These are phyloP conservation scores for Diaphora mendica DNA, from an alignment of 2,888 invertebrate species.

Conservation along the genomic window DNA sequence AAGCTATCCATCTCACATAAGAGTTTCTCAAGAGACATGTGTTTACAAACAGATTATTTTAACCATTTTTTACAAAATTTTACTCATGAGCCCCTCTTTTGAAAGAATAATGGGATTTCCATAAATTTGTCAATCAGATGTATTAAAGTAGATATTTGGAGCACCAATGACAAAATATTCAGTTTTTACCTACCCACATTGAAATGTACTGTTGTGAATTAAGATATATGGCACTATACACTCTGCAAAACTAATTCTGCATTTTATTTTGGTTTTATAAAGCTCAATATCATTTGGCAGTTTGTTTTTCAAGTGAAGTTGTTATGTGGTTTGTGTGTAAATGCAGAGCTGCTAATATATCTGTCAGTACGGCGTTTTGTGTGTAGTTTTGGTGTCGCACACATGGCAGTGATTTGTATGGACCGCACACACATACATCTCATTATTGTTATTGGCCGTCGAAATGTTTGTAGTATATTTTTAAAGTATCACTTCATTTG, in stretches of 20 bases:
- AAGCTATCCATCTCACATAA: constrained; percentile 22
- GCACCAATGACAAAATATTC: constrained; percentile 47
- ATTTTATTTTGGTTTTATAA: constrained; percentile 40
- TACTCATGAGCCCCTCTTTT: constrained; percentile 27
- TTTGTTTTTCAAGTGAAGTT: constrained; percentile 34
- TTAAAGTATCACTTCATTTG: constrained; percentile 69
- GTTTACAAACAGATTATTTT: constrained; percentile 3
- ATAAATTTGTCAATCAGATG: constrained; percentile 55
- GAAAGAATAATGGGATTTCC: constrained; percentile 35
- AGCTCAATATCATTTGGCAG: constrained; percentile 47
- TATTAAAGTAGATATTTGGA: constrained; percentile 50
- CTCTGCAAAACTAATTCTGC: constrained; percentile 15
- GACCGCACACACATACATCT: constrained; percentile 72
- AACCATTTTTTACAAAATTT: constrained; percentile 20
- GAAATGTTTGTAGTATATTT: constrained; percentile 76
- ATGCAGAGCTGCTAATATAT: constrained; percentile 78
- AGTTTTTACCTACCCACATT: constrained; percentile 46
- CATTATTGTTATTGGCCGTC: constrained; percentile 77
- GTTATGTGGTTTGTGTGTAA: constrained; percentile 63
- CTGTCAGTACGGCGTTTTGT: constrained; percentile 82
- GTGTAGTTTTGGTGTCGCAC: constrained; percentile 70
- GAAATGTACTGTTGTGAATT: constrained; percentile 48
- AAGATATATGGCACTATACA: constrained; percentile 37
- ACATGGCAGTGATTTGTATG: constrained; percentile 77
- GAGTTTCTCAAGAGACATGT: constrained; percentile 23